Evolutionary conservation across 2,797 vertebrate species (phyloP), one percentile per base, ranked within the genome.

Genomic region (Myoxocephalus aenaeus): DNA sequence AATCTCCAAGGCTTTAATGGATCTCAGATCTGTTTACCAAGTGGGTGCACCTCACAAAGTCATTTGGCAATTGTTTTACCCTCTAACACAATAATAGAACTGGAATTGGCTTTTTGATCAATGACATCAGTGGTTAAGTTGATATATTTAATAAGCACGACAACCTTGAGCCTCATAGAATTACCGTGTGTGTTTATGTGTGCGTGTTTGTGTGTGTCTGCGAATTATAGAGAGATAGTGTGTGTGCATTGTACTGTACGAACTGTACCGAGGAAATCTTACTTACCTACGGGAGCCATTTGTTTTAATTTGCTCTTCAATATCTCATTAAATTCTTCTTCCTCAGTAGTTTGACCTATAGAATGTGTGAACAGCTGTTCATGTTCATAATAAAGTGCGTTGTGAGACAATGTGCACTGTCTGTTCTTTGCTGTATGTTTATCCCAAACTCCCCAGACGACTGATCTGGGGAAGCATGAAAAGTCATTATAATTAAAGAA

Each of bases 81-180:
- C 92, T 89, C 92, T 92, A 93, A 93, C 87, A 83, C 87, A 93
- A 93, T 94, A 94, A 94, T 92, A 94, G 91, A 93, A 93, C 85
- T 92, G 92, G 92, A 94, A 95, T 95, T 90, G 93, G 92, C 91
- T 94, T 94, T 94, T 94, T 94, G 94, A 95, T 95, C 92, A 94
- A 94, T 95, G 93, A 92, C 94, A 95, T 94, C 89, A 90, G 90
- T 91, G 90, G 88, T 93, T 94, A 94, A 92, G 92, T 93, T 95
- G 91, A 95, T 93, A 93, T 92, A 94, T 95, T 94, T 92, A 94
- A 94, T 94, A 93, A 94, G 90, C 84, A 80, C 82, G 27, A 86
- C 94, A 94, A 94, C 92, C 93, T 94, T 95, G 93, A 95, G 91
- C 82, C 81, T 79, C 73, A 63, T 84, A 83, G 86, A 86, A 87